phyloP scores from a whole-genome alignment of 2,888 invertebrate species.

The Tyria jacobaeae region DNA sequence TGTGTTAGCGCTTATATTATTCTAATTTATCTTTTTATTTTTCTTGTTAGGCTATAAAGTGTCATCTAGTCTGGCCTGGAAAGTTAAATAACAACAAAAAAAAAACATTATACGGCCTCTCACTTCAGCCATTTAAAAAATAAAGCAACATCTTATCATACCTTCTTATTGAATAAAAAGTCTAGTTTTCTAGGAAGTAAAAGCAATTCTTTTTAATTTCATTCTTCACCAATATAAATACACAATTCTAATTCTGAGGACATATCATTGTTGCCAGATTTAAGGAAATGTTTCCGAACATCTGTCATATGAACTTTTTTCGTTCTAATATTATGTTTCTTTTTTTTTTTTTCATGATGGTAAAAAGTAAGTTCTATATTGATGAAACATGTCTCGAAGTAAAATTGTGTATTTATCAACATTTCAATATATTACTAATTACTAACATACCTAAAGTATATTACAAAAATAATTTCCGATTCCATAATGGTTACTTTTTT shows the following conservation, averaged over 20 bases:
- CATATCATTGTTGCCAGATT: constrained; percentile 5
- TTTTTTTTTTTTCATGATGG: neutral
- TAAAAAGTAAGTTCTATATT: neutral
- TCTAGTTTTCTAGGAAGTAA: constrained; percentile 18
- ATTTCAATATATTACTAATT: constrained; percentile 23
- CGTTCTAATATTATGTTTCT: neutral
- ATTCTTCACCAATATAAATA: constrained; percentile 13
- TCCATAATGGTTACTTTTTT: constrained; percentile 17
- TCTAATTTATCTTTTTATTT: constrained; percentile 2
- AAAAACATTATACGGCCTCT: neutral
- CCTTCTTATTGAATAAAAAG: constrained; percentile 7
- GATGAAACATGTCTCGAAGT: neutral
- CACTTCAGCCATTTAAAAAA: constrained; percentile 10
- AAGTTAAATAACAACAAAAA: neutral
- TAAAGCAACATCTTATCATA: constrained; percentile 11
- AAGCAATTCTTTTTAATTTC: constrained; percentile 16
- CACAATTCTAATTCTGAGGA: constrained; percentile 14
- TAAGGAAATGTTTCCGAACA: neutral
- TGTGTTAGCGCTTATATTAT: no score
- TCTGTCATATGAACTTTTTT: neutral
- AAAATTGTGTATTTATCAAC: constrained; percentile 16
- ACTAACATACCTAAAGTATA: constrained; percentile 15
- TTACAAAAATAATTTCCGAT: constrained; percentile 27
- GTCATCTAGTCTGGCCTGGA: neutral
- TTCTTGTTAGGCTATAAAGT: constrained; percentile 1